phyloP scores from a whole-genome alignment of 2,113 vertebrate species.

The Oreocharis arfaki region DNA sequence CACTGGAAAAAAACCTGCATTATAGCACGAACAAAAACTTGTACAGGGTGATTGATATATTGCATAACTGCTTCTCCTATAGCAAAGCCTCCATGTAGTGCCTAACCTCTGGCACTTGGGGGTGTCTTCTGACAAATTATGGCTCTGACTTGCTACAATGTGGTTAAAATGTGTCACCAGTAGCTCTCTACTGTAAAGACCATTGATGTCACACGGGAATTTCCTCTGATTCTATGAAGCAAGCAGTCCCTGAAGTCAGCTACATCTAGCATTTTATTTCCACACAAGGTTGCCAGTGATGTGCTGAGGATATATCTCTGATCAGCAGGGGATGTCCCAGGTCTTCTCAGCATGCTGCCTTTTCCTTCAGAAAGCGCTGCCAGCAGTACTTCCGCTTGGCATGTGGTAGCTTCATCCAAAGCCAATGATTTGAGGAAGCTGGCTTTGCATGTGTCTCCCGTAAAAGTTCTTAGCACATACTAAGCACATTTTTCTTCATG shows the following conservation, averaged over 20 bases:
- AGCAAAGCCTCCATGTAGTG: not conserved
- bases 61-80: fast-evolving
- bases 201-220: fast-evolving
- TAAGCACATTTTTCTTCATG: not conserved
- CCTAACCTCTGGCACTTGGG: not conserved
- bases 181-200: not conserved
- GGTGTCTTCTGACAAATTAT: not conserved
- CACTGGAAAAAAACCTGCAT: not conserved
- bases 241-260: not conserved
- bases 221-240: not conserved
- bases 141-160: fast-evolving
- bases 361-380: not conserved
- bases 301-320: not conserved
- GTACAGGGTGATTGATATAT: fast-evolving
- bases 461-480: not conserved
- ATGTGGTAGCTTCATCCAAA: not conserved
- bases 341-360: not conserved
- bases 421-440: not conserved
- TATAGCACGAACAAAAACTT: not conserved
- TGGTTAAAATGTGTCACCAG: fast-evolving
- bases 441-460: not conserved
- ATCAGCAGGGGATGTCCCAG: not conserved
- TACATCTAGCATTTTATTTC: not conserved
- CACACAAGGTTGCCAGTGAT: not conserved
- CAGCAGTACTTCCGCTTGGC: not conserved